Conservation (phyloP, 2,113 vertebrate genomes). For the Eubucco bourcierii region DNA sequence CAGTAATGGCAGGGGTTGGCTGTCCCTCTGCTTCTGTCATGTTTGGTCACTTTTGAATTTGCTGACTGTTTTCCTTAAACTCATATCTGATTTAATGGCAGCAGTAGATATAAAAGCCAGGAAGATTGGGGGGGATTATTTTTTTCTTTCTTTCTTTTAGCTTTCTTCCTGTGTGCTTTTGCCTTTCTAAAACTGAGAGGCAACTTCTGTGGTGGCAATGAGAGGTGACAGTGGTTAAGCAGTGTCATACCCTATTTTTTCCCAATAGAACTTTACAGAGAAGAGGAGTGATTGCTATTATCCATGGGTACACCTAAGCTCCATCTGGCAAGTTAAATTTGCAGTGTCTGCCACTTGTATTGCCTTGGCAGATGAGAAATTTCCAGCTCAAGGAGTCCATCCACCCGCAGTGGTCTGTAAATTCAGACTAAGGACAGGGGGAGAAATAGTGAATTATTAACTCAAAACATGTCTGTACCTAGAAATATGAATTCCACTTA, state of each 20-base stretch:
- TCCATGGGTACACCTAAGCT: neutral
- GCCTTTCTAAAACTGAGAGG: conserved; percentile 30
- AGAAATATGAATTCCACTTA: neutral
- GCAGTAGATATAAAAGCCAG: neutral
- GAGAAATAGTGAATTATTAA: neutral
- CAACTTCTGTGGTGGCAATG: neutral
- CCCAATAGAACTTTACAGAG: neutral
- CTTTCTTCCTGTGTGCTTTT: neutral
- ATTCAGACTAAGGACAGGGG: neutral
- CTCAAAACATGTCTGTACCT: neutral
- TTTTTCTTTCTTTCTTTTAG: neutral
- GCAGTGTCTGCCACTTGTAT: neutral
- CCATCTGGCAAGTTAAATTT: neutral
- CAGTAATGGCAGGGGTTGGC: neutral
- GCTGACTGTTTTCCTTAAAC: neutral
- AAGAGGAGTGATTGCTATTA: neutral
- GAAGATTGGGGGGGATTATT: neutral
- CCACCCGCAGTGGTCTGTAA: neutral
- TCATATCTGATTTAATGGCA: conserved; percentile 6
- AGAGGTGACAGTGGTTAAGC: conserved; percentile 19
- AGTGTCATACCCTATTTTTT: neutral
- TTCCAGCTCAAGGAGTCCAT: neutral
- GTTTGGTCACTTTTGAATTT: conserved; percentile 8
- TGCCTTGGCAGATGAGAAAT: neutral
- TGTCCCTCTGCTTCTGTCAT: conserved; percentile 7